Base-by-base conservation (phyloP, 2,113 vertebrate genomes). In the Atractosteus spatula region DNA sequence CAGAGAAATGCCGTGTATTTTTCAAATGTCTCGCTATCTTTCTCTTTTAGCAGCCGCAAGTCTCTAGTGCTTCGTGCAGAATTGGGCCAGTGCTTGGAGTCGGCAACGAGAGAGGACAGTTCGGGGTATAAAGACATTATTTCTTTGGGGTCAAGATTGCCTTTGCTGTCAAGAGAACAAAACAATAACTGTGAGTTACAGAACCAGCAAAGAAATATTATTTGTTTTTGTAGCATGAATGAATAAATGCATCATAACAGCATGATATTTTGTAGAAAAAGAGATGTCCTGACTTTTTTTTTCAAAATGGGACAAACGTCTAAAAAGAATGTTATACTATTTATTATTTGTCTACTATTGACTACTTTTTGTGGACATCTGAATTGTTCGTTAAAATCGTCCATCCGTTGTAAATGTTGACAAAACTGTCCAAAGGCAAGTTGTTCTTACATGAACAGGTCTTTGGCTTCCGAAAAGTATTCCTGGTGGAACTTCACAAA, bases 71-170 rank as follows among this genome's bases (percentile, higher is more conserved):
- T 82, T 76, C 75, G 80, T 11, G 17, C 61, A 45, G 72, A 62
- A 57, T 80, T 72, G 57, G 74, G 66, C 74, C 69, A 80, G 57
- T 84, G 68, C 61, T 78, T 68, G 66, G 86, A 86, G 71, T 76
- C 74, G 0, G 68, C 71, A 29, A 70, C 41, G 74, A 86, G 59
- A 51, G 70, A 56, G 1, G 17, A 1, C 59, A 84, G 66, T 14
- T 77, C 75, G 0, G 85, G 86, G 76, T 84, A 88, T 71, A 89
- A 71, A 17, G 43, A 16, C 43, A 90, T 81, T 74, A 91, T 75
- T 79, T 91, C 87, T 76, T 89, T 83, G 7, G 88, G 89, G 83
- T 90, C 89, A 76, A 87, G 41, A 65, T 86, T 75, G 70, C 87
- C 79, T 79, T 83, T 74, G 16, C 89, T 89, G 78, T 68, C 72